These are phyloP conservation scores for Planiliza haematocheilus DNA, from an alignment of 2,113 vertebrate species.

Conservation along the genomic window DNA sequence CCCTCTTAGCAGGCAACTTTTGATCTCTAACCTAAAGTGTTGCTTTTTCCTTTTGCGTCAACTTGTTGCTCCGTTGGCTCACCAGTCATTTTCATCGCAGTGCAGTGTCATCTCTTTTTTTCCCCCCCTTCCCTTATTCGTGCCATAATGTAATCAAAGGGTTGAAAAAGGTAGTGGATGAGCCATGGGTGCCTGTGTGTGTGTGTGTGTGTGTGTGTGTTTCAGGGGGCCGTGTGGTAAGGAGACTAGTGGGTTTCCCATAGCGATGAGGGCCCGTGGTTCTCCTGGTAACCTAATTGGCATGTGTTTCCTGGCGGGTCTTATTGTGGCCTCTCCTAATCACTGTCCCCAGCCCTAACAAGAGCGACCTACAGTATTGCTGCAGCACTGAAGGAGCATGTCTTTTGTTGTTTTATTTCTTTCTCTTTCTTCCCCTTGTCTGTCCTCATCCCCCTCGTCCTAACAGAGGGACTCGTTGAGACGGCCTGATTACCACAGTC, in stretches of 20 bases:
- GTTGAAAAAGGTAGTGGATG: conserved; percentile 51
- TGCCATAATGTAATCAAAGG: conserved; percentile 70
- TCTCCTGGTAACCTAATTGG: conserved; percentile 85
- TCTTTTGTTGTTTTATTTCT: conserved; percentile 82
- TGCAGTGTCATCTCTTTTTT: conserved; percentile 12
- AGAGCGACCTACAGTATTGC: conserved; percentile 78
- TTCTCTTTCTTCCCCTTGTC: conserved; percentile 72
- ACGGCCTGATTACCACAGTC: conserved; percentile 77
- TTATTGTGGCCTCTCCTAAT: conserved; percentile 82
- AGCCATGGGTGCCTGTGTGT: conserved; percentile 27
- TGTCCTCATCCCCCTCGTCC: conserved; percentile 68
- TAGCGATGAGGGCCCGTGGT: conserved; percentile 76
- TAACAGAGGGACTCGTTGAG: conserved; percentile 69
- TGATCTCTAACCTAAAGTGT: conserved; percentile 15
- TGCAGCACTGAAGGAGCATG: conserved; percentile 77
- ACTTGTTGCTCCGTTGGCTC: conserved; percentile 27
- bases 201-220: conserved; percentile 19
- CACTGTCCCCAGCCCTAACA: conserved; percentile 82
- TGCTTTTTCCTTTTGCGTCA: conserved; percentile 27
- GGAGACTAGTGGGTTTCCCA: conserved; percentile 75
- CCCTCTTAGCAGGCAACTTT: conserved; percentile 34
- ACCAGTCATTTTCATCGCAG: conserved; percentile 4
- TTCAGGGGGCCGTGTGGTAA: conserved; percentile 22
- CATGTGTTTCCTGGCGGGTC: conserved; percentile 83
- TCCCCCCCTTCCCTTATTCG: conserved; percentile 35